Percentiles rank a stretch among this genome's conserved stretches.
Evolutionary conservation across 2,113 vertebrate genomes (phyloP).

Genomic region (Hymenochirus boettgeri): DNA sequence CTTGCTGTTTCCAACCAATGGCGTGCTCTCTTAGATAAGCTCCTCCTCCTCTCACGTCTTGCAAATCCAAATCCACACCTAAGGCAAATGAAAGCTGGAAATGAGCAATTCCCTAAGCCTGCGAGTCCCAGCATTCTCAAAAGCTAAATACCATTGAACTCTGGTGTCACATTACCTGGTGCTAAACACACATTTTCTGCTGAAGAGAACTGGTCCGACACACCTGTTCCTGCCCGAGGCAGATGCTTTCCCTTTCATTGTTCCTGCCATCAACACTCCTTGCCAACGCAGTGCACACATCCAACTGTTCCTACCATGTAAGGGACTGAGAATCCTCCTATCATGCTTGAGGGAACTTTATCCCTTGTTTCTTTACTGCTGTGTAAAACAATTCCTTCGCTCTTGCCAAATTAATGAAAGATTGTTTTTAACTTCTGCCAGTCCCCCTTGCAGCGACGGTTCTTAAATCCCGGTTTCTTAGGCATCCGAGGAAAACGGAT

Average conservation of each 20-base stretch:
- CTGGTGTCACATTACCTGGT: background rate
- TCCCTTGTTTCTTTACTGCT: no score
- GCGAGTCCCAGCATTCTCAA: background rate
- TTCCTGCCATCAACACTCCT: background rate
- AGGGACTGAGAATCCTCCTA: background rate
- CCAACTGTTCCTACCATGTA: background rate
- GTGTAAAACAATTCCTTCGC: no score
- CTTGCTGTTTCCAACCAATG: slow-evolving; percentile 73
- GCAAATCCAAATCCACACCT: slow-evolving; percentile 81
- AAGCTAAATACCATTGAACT: background rate
- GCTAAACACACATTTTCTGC: background rate
- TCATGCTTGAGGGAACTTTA: no score
- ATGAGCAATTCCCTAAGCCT: background rate
- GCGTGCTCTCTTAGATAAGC: slow-evolving; percentile 72
- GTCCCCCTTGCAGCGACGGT: no score
- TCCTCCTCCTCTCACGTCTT: slow-evolving; percentile 79
- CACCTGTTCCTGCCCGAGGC: background rate
- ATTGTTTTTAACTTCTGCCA: no score
- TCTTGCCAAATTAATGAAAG: no score
- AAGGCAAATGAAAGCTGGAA: background rate
- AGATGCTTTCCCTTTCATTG: background rate
- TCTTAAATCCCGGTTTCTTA: no score
- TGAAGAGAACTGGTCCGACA: background rate
- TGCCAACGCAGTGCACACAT: background rate
- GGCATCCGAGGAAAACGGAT: no score